Evolutionary conservation across 2,888 invertebrate species (phyloP).

Genomic region (Mythimna impura): DNA sequence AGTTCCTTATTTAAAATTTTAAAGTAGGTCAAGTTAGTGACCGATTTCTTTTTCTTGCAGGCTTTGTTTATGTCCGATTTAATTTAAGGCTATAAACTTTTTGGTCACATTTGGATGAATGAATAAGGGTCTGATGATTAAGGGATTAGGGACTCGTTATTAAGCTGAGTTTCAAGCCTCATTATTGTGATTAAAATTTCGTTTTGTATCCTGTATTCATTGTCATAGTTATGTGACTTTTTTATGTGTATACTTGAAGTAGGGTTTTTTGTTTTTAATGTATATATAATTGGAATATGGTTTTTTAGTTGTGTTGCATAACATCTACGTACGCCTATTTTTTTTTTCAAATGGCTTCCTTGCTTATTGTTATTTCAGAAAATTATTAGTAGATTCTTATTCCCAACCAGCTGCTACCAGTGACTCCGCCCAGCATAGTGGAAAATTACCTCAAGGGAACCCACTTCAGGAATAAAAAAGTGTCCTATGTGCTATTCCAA

Average conservation of each 20-base stretch:
- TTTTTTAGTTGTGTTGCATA: background rate
- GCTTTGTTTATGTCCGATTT: slow-evolving; percentile 41
- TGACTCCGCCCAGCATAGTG: too few relatives aligned
- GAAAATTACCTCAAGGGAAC: too few relatives aligned
- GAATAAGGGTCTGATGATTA: slow-evolving; percentile 1
- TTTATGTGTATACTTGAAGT: background rate
- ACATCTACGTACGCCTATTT: too few relatives aligned
- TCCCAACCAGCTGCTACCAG: too few relatives aligned
- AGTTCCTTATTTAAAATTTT: too few relatives aligned
- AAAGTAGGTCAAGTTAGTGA: background rate
- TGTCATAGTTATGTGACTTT: background rate
- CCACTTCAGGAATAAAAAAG: too few relatives aligned
- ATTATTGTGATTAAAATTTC: slow-evolving; percentile 30
- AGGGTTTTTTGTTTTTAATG: too few relatives aligned
- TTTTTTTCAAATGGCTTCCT: background rate
- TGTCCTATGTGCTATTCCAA: too few relatives aligned
- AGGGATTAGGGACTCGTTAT: slow-evolving; percentile 35
- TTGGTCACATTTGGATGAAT: slow-evolving; percentile 22
- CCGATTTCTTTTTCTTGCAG: slow-evolving; percentile 27
- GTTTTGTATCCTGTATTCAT: slow-evolving; percentile 4
- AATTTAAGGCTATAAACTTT: slow-evolving; percentile 36
- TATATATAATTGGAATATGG: background rate
- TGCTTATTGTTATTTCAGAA: background rate
- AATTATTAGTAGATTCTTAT: background rate
- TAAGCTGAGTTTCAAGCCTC: slow-evolving; percentile 26